These are phyloP conservation scores for Diarsia dahlii DNA, from an alignment of 2,888 invertebrate species.

Conservation along the genomic window DNA sequence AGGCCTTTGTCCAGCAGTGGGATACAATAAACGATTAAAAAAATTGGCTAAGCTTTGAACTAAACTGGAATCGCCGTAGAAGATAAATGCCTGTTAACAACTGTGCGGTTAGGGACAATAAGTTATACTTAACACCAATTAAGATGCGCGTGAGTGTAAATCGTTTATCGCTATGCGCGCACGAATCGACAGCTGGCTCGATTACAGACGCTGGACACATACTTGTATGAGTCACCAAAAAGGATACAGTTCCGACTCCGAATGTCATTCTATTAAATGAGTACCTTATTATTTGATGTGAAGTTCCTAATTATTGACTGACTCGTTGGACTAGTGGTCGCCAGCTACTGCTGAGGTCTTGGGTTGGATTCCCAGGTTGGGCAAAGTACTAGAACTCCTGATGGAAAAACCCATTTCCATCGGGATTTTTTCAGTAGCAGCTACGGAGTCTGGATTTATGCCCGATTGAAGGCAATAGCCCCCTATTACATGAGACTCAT, in stretches of 20 bases:
- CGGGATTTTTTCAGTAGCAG: too few species aligned
- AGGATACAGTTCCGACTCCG: conserved; percentile 8
- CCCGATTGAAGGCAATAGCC: too few species aligned
- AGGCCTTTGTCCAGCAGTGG: neutral
- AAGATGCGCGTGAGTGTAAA: conserved; percentile 32
- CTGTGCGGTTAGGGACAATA: too few species aligned
- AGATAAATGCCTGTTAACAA: conserved; percentile 6
- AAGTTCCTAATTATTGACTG: neutral
- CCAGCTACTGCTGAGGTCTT: too few species aligned
- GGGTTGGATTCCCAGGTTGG: too few species aligned
- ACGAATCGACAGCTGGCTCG: conserved; percentile 32
- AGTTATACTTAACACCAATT: too few species aligned
- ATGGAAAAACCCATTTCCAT: too few species aligned
- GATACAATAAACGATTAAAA: neutral
- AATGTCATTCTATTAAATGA: neutral
- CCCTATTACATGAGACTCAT: too few species aligned
- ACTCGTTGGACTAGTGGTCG: too few species aligned
- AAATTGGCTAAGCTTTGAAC: neutral
- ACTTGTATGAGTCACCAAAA: conserved; percentile 19
- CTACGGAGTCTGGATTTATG: too few species aligned
- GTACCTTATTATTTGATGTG: conserved; percentile 3
- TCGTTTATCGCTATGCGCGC: conserved; percentile 34
- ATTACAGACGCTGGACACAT: conserved; percentile 25
- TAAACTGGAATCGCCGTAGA: neutral
- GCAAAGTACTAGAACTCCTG: too few species aligned